Evolutionary conservation across 2,888 invertebrate species (phyloP).

Genomic region (Brachypalpus laphriformis): DNA sequence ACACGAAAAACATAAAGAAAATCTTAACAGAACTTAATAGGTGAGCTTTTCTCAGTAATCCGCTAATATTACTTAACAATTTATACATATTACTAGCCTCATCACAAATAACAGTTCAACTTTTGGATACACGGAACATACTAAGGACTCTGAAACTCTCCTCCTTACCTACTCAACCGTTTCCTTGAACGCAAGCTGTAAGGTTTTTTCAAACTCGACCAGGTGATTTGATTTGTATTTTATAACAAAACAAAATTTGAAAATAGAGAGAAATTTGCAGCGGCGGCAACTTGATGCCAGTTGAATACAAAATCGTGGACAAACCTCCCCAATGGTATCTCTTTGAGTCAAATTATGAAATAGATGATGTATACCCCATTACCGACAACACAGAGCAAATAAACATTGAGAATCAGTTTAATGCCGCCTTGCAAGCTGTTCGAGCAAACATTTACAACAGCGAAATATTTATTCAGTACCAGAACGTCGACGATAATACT

Average conservation of each 20-base stretch:
- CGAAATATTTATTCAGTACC: constrained; percentile 89
- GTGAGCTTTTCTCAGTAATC: constrained; percentile 19
- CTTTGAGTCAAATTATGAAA: constrained; percentile 89
- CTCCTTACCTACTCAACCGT: constrained; percentile 78
- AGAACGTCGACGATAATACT: constrained; percentile 86
- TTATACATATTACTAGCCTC: constrained; percentile 29
- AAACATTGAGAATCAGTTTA: constrained; percentile 81
- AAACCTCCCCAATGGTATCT: constrained; percentile 89
- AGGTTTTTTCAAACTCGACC: constrained; percentile 77
- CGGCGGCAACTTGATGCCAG: constrained; percentile 85
- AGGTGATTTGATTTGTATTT: constrained; percentile 76
- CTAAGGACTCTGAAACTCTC: constrained; percentile 77
- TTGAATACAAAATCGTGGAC: constrained; percentile 90
- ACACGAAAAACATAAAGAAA: constrained; percentile 45
- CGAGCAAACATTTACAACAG: constrained; percentile 83
- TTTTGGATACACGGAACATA: constrained; percentile 79
- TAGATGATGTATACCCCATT: constrained; percentile 90
- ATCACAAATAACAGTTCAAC: constrained; percentile 78
- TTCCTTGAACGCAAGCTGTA: constrained; percentile 77
- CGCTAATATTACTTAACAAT: background rate
- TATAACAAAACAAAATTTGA: constrained; percentile 21
- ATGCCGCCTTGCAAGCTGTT: constrained; percentile 78
- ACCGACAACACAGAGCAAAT: constrained; percentile 84
- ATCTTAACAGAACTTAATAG: constrained; percentile 57
- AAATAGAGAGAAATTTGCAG: constrained; percentile 82